These are phyloP conservation scores for Microctenopoma stevenorrisi DNA, from an alignment of 2,797 vertebrate species.

Conservation along the genomic window DNA sequence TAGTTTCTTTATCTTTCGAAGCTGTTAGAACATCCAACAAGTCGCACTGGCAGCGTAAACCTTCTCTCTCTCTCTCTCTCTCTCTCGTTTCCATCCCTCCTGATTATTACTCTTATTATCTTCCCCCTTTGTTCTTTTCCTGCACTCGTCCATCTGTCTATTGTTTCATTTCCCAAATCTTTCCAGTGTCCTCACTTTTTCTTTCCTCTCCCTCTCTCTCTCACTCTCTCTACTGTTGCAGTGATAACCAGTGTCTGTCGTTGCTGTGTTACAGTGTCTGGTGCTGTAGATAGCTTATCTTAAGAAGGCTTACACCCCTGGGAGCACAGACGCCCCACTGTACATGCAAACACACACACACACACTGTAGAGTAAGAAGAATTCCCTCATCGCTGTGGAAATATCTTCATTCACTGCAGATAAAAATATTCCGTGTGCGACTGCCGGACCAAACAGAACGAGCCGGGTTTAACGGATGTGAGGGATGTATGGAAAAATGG, in stretches of 20 bases:
- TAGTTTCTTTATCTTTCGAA: background rate
- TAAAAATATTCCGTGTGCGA: background rate
- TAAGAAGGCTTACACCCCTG: conserved; percentile 43
- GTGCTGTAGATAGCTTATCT: conserved; percentile 65
- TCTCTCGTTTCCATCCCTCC: too few species aligned
- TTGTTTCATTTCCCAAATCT: background rate
- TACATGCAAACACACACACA: conserved; percentile 5
- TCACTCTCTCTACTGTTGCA: conserved; percentile 18
- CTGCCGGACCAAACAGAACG: conserved; percentile 26
- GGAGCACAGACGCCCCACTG: conserved; percentile 23
- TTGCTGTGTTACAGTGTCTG: conserved; percentile 48
- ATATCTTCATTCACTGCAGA: conserved; percentile 23
- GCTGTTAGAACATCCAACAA: background rate
- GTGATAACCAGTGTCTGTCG: conserved; percentile 46
- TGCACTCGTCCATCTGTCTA: background rate
- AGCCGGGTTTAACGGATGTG: background rate
- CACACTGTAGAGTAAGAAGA: conserved; percentile 5
- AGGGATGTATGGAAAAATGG: background rate
- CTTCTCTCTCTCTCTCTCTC: too few species aligned
- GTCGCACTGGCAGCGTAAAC: too few species aligned
- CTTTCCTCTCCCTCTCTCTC: background rate
- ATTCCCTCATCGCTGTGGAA: conserved; percentile 28
- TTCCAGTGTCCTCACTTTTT: conserved; percentile 1
- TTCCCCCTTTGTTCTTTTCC: background rate
- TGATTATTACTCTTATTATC: background rate